Conservation (phyloP, 1,140 invertebrate species). For the Theocolax elegans region DNA sequence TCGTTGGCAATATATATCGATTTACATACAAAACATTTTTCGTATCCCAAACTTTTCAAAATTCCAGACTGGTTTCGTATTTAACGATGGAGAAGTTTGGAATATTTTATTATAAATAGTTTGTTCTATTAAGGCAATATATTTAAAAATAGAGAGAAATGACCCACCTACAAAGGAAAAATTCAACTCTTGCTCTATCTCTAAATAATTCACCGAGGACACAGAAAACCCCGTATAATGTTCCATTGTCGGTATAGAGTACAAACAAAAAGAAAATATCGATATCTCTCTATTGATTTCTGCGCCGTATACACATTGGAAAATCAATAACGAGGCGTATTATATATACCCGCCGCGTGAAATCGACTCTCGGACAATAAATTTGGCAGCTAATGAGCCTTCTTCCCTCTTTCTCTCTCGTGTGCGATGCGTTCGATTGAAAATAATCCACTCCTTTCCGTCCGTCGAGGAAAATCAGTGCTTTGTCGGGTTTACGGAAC, state of each 20-base stretch:
- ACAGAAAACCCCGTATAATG: conserved; percentile 17
- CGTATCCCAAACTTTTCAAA: no score
- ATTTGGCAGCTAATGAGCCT: conserved; percentile 39
- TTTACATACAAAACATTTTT: no score
- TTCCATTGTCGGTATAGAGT: conserved; percentile 28
- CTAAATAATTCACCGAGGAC: conserved; percentile 26
- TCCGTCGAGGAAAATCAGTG: neutral
- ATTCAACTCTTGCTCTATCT: no score
- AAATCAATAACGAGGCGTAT: conserved; percentile 13
- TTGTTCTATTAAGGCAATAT: no score
- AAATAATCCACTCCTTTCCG: neutral
- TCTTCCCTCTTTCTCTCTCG: neutral
- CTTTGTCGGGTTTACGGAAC: conserved; percentile 33
- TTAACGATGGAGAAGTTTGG: no score
- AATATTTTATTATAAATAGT: no score
- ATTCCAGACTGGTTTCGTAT: no score
- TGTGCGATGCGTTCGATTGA: neutral
- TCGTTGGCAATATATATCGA: no score
- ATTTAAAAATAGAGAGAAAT: no score
- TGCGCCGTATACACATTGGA: neutral
- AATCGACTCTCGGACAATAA: conserved; percentile 26
- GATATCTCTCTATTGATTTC: conserved; percentile 34
- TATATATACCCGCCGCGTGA: conserved; percentile 7
- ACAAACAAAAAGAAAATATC: conserved; percentile 2
- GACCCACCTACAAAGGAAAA: no score